Percentiles rank a stretch among this genome's conserved stretches.
phyloP scores from a whole-genome alignment of 2,113 vertebrate genomes.

The Sclerurus mexicanus region DNA sequence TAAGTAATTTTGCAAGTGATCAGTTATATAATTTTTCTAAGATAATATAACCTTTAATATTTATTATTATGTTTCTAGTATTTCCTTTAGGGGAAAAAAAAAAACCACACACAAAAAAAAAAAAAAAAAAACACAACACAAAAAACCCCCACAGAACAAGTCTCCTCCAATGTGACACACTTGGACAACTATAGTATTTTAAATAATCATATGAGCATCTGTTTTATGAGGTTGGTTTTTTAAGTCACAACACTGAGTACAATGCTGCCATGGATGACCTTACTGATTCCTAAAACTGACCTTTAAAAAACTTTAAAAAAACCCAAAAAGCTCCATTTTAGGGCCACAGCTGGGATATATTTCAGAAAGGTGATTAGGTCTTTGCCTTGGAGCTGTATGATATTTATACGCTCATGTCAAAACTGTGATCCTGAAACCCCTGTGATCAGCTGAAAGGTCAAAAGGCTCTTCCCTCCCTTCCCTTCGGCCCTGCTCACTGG shows the following conservation, averaged over 20 bases:
- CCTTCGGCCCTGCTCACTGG: neutral
- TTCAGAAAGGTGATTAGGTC: neutral
- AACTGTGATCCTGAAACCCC: neutral
- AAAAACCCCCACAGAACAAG: neutral
- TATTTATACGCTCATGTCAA: neutral
- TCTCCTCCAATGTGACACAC: neutral
- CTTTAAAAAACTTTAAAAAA: neutral
- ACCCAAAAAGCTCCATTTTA: neutral
- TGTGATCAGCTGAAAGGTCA: neutral
- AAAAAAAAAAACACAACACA: no score
- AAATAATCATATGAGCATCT: neutral
- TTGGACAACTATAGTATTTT: neutral
- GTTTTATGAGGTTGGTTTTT: neutral
- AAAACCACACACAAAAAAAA: no score
- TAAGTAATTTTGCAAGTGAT: neutral
- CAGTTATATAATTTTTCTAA: neutral
- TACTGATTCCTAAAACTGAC: constrained; percentile 15
- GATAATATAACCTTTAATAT: neutral
- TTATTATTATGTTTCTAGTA: neutral
- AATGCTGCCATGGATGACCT: neutral
- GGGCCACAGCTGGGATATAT: neutral
- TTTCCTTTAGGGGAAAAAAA: neutral
- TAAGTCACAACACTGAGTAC: neutral
- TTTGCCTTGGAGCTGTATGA: neutral
- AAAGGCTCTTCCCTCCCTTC: neutral